Percentiles rank a stretch among this genome's conserved stretches.
These are phyloP conservation scores for Trissoscelio sp. DNA, from an alignment of 2,888 invertebrate species.

Conservation along the genomic window DNA sequence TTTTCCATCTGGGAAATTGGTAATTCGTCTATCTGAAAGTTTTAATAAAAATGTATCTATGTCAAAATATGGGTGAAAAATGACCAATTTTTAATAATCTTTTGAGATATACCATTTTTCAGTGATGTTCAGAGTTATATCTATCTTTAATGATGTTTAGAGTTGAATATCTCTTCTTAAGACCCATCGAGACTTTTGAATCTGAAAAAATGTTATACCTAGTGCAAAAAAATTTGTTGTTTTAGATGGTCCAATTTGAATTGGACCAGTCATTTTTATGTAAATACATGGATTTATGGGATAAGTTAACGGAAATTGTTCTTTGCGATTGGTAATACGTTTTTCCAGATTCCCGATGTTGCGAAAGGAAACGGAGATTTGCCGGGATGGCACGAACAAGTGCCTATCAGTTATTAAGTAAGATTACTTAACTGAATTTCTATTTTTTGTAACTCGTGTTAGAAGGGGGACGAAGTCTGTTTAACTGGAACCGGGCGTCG, in stretches of 20 bases:
- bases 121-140: no score
- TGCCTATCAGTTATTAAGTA: conserved; percentile 39
- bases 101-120: no score
- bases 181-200: neutral
- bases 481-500: conserved; percentile 1
- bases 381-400: conserved; percentile 15
- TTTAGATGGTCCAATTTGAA: neutral
- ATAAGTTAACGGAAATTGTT: conserved; percentile 10
- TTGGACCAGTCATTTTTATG: conserved; percentile 12
- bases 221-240: neutral
- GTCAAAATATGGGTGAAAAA: no score
- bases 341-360: conserved; percentile 29
- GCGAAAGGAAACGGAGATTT: conserved; percentile 12
- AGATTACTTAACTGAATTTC: conserved; percentile 25
- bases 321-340: conserved; percentile 3
- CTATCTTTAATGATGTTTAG: no score
- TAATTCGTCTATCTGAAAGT: no score
- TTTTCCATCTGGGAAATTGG: no score
- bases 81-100: no score
- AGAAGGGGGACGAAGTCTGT: conserved; percentile 1
- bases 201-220: conserved; percentile 18
- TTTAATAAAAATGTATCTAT: neutral
- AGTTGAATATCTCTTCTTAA: no score
- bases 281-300: conserved; percentile 31
- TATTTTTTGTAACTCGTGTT: conserved; percentile 39